Base-by-base conservation (phyloP, 2,888 invertebrate species). In the Melanargia galathea region DNA sequence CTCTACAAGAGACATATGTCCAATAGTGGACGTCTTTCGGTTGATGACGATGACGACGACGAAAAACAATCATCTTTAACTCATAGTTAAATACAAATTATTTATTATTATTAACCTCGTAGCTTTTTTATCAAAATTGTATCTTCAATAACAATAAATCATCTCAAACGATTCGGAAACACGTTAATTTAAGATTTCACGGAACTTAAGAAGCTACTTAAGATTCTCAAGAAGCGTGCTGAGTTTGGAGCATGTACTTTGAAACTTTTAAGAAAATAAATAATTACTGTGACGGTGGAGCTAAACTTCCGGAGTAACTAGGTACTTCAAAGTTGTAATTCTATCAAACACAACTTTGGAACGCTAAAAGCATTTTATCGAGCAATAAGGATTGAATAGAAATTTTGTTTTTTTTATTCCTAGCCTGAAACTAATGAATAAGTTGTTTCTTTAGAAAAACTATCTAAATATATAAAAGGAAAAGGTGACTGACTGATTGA, bases 221-320 rank as follows among this genome's bases (percentile, higher is more conserved):
- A 43, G 16, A 45, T 33, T 57, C 43, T 56, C 43, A 20, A 56
- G 56, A 33, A 57, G 57, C 30, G 13, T 30, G 33, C 45, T 20
- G 45, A 57, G 33, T 46, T 57, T 46, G 20, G 45, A 57, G 57
- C n/a, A 43, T 7, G 26, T 57, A 30, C 45, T 46, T 43, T 13
- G 11, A 20, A 52, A 52, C 33, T 52, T 30, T 16, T 22, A 43
- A 26, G 55, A 43, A 55, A 55, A 55, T 55, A 55, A 55, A 55
- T 55, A 55, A 55, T 55, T 43, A 43, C 55, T 43, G 55, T 40
- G 24, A 26, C 43, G 43, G 24, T 55, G 24, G 13, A 24, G 35
- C 40, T 22, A 38, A 40, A 52, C 52, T 52, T 52, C 10, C 13
- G 30, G 7, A 35, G 30, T 49, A 16, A n/a, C 13, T 20, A 52